These are phyloP conservation scores for Corythornis madagascariensis DNA, from an alignment of 2,113 vertebrate genomes.

Conservation along the genomic window DNA sequence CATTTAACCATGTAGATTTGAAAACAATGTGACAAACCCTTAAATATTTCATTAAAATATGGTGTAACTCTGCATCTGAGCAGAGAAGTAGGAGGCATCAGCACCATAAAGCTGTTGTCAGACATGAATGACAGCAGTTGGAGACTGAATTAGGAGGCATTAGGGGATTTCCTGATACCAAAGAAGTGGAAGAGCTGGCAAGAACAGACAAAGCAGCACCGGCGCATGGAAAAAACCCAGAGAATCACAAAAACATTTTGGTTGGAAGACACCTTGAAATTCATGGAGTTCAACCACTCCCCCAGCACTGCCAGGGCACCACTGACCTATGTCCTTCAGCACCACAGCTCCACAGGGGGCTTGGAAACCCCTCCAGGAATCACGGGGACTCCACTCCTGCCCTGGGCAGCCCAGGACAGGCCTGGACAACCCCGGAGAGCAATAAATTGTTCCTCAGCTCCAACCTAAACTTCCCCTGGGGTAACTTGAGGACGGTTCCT, in stretches of 20 bases:
- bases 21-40: slow-evolving; percentile 62
- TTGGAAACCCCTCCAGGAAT: not conserved
- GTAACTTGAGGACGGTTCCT: not conserved
- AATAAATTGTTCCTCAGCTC: not conserved
- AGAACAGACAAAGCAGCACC: not conserved
- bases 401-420: not conserved
- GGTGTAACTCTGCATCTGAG: not conserved
- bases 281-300: not conserved
- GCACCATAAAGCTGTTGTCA: slow-evolving; percentile 26
- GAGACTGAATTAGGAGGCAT: not conserved
- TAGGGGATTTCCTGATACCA: not conserved
- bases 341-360: not conserved
- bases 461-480: not conserved
- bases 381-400: not conserved
- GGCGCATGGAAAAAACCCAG: not conserved
- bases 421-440: not conserved
- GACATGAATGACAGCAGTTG: slow-evolving; percentile 31
- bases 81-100: slow-evolving; percentile 5
- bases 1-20: slow-evolving; percentile 66
- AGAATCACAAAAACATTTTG: not conserved
- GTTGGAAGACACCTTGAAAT: not conserved
- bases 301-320: not conserved
- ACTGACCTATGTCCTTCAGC: not conserved
- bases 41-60: slow-evolving; percentile 71
- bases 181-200: slow-evolving; percentile 19